Evolutionary conservation across 2,113 vertebrate genomes (phyloP), one percentile per base, ranked within the genome.

Genomic region (Syrmaticus mikado): DNA sequence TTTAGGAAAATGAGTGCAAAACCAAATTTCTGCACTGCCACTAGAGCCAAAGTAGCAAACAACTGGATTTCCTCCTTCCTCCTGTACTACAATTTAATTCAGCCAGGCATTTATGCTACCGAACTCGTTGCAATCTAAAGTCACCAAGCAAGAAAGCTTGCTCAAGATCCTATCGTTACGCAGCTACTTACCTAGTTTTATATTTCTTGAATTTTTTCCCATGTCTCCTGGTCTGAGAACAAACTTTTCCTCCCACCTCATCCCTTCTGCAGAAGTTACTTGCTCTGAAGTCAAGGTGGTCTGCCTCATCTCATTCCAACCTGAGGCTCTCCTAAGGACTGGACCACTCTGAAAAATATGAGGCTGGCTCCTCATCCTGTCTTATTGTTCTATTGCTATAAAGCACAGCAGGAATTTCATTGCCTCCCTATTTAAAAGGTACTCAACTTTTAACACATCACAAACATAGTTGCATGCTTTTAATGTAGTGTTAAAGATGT

Each of bases 341-440:
- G 25, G 55, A 57, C 32, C 1, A 1, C 27, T 60, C 34, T 61
- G 43, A 65, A 61, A 92, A 85, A 13, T 28, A 12, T 18, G 13
- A 7, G 24, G 8, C 40, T 87, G n/a, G 45, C 68, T 68, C 48
- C 7, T 61, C 45, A 62, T 85, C 24, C 62, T 2, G 1, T 20
- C 14, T 66, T 22, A 70, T 30, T 1, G 0, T 0, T 76, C 40
- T 10, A 36, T 48, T 70, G 28, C 66, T 72, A 5, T 58, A n/a
- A 92, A 92, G 75, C 19, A 75, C 28, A 87, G n/a, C 58, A 82
- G 53, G 79, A 79, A 58, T 91, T 36, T 75, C 25, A 22, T 55
- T 46, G 27, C 52, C 24, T 82, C 25, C 11, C 30, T 85, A 2
- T 48, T 53, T n/a, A 34, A 28, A 66, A 93, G 78, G 43, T 20